A percentile compares a stretch with the other conserved stretches of the same genome.
These are phyloP conservation scores for Fragum sueziense DNA, from an alignment of 2,888 invertebrate genomes.

Conservation along the genomic window DNA sequence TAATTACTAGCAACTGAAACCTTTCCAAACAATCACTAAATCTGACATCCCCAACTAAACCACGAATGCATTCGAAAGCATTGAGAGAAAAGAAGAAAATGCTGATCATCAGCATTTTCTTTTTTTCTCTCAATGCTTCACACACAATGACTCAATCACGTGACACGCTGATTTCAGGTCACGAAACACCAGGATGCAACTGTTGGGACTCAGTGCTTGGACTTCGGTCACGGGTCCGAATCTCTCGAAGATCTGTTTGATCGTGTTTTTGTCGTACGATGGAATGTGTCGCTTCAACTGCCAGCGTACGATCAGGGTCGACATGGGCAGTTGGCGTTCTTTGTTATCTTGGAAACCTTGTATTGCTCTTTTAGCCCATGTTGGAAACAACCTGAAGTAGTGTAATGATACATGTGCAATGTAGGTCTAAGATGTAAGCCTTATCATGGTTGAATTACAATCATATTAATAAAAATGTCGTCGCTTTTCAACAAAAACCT, in stretches of 20 bases:
- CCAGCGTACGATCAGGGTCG: constrained; percentile 66
- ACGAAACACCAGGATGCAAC: constrained; percentile 64
- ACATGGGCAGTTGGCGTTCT: constrained; percentile 57
- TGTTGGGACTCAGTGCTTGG: constrained; percentile 61
- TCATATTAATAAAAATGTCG: too few species aligned
- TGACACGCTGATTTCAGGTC: constrained; percentile 60
- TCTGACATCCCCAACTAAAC: too few species aligned
- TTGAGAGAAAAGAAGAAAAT: too few species aligned
- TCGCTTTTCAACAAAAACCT: too few species aligned
- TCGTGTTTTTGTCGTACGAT: constrained; percentile 45
- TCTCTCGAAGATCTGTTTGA: constrained; percentile 43
- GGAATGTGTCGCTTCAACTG: constrained; percentile 52
- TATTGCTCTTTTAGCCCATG: constrained; percentile 46
- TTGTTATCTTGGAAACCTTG: constrained; percentile 55
- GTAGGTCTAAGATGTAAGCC: too few species aligned
- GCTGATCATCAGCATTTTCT: too few species aligned
- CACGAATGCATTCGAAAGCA: too few species aligned
- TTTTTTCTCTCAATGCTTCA: too few species aligned
- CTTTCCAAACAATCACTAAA: too few species aligned
- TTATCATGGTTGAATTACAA: too few species aligned
- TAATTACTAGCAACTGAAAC: too few species aligned
- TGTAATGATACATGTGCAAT: background rate
- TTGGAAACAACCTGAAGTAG: constrained; percentile 37
- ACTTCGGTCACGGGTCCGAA: constrained; percentile 59
- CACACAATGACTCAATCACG: constrained; percentile 60